Evolutionary conservation across 1,140 invertebrate genomes (phyloP), one percentile per base, ranked within the genome.

Genomic region (Anastatus disparis): DNA sequence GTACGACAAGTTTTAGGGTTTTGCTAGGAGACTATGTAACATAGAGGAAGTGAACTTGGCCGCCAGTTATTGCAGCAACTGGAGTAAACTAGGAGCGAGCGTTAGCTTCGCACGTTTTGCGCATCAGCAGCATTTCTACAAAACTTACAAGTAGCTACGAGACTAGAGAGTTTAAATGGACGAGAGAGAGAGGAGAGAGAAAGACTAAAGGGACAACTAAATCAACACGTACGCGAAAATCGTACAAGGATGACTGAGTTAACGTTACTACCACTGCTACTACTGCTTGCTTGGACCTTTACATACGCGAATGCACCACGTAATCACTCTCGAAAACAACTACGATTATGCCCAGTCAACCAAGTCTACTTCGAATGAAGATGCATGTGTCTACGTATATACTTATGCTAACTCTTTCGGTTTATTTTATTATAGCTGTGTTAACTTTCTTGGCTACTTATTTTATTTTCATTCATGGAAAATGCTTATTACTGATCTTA

Each of bases 61-160:
- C 46, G 42, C 46, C n/a, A 67, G 55, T 67, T 67, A 56, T 67
- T 58, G 35, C 52, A n/a, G n/a, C n/a, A 58, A 56, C 52, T 67
- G 26, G 27, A 48, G 63, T 29, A 55, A 52, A 66, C 61, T 65
- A 26, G 0, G 10, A 35, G 12, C 50, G 50, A 22, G n/a, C n/a
- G n/a, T n/a, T n/a, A n/a, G 1, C 26, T n/a, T 20, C 10, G 35
- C 26, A 52, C 13, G 40, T 35, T 42, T 48, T 38, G 63, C 31
- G 35, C 31, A 56, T 56, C 42, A 56, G 22, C 24, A 61, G 44
- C 3, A 8, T 12, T 15, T 40, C 10, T 24, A 38, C 55, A 55
- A 59, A 68, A 68, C 65, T 68, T 59, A 44, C 44, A 52, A 59
- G 65, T 66, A 22, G 61, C 48, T 65, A n/a, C 20, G 50, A 10